Percentiles rank a stretch among this genome's conserved stretches.
phyloP scores from a whole-genome alignment of 1,140 invertebrate genomes.

The Ooceraea biroi region DNA sequence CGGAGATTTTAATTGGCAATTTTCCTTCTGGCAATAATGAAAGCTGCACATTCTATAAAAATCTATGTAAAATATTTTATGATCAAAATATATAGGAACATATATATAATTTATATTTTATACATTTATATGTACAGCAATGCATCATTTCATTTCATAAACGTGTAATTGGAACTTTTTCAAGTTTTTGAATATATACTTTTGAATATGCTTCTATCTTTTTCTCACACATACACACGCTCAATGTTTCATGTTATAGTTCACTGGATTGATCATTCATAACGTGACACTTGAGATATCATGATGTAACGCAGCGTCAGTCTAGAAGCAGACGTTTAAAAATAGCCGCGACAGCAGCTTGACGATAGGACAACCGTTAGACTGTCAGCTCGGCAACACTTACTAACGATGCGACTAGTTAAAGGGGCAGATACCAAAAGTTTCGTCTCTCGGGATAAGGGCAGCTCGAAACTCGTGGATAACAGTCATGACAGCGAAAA shows the following conservation, averaged over 20 bases:
- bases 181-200: neutral
- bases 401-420: conserved; percentile 55
- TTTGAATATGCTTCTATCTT: neutral
- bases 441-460: conserved; percentile 15
- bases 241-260: neutral
- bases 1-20: conserved; percentile 60
- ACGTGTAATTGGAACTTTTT: neutral
- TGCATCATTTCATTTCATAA: neutral
- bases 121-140: neutral
- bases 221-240: too few relatives aligned
- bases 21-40: conserved; percentile 18
- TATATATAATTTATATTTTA: too few relatives aligned
- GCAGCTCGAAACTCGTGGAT: conserved; percentile 27
- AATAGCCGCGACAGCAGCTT: conserved; percentile 45
- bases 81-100: neutral
- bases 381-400: conserved; percentile 33
- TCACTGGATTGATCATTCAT: conserved; percentile 1
- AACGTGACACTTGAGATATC: conserved; percentile 22
- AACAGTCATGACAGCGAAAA: conserved; percentile 2
- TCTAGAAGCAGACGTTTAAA: conserved; percentile 35
- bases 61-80: conserved; percentile 15
- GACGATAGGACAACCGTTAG: conserved; percentile 20
- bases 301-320: neutral
- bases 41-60: conserved; percentile 7
- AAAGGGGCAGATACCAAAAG: conserved; percentile 45